These are phyloP conservation scores for Porites rus DNA, from an alignment of 92 coral and sea anemone species.

Conservation along the genomic window DNA sequence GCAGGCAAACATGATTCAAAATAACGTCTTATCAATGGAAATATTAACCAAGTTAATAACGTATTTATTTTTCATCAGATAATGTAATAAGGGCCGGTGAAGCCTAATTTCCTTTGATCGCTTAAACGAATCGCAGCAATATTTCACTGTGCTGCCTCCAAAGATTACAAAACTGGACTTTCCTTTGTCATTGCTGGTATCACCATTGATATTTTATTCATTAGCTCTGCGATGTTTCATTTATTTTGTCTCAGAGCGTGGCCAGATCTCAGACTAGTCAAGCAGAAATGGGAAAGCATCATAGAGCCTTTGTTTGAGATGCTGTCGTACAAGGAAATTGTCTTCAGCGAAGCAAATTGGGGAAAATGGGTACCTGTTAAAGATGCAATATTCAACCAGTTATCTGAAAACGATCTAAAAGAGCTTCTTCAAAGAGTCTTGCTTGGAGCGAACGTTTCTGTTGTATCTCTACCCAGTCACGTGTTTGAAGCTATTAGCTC, in stretches of 20 bases:
- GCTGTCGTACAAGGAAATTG: constrained; percentile 33
- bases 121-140: no score
- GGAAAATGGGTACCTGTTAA: constrained; percentile 73
- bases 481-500: constrained; percentile 41
- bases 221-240: neutral
- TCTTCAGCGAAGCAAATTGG: constrained; percentile 55
- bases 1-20: no score
- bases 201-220: neutral
- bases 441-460: constrained; percentile 20
- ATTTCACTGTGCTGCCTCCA: no score
- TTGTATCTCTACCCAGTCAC: constrained; percentile 63
- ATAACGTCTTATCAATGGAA: no score
- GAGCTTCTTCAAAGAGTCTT: constrained; percentile 25
- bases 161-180: no score
- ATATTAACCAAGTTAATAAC: no score
- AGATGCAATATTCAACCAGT: constrained; percentile 43
- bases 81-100: no score
- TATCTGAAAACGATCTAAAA: neutral
- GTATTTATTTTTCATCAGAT: no score
- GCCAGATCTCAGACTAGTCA: constrained; percentile 29
- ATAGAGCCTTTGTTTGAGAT: constrained; percentile 42
- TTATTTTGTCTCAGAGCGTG: constrained; percentile 28
- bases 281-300: constrained; percentile 39
- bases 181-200: no score
- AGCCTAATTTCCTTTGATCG: no score